Evolutionary conservation across 2,113 vertebrate species (phyloP).

Genomic region (Stercorarius parasiticus): DNA sequence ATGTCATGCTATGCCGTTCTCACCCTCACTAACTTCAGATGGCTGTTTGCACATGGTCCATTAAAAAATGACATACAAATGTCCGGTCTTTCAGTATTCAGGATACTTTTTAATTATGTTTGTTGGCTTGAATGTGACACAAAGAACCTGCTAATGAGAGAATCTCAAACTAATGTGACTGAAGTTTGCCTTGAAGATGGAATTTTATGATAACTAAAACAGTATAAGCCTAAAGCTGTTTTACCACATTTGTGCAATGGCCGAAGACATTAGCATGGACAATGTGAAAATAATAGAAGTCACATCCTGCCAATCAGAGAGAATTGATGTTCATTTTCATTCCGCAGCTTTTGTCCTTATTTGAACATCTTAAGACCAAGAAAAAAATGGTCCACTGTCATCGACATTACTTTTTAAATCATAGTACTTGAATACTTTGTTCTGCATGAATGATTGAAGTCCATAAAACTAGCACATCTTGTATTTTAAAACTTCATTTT

Average conservation of each 20-base stretch:
- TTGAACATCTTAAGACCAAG: not conserved
- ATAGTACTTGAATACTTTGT: not conserved
- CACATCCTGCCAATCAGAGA: not conserved
- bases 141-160: not conserved
- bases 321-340: not conserved
- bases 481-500: slow-evolving; percentile 24
- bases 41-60: not conserved
- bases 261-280: not conserved
- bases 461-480: not conserved
- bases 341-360: not conserved
- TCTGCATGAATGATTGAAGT: not conserved
- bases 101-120: not conserved
- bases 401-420: not conserved
- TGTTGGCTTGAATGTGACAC: not conserved
- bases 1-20: not conserved
- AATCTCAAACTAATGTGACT: not conserved
- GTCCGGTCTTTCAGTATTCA: not conserved
- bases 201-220: not conserved
- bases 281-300: not conserved
- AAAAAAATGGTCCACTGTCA: not conserved
- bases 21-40: slow-evolving; percentile 27
- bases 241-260: not conserved
- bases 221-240: not conserved
- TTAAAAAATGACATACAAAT: not conserved
- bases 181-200: not conserved